Base-by-base conservation (phyloP, 2,888 invertebrate species). In the Dastarcus helophoroides region DNA sequence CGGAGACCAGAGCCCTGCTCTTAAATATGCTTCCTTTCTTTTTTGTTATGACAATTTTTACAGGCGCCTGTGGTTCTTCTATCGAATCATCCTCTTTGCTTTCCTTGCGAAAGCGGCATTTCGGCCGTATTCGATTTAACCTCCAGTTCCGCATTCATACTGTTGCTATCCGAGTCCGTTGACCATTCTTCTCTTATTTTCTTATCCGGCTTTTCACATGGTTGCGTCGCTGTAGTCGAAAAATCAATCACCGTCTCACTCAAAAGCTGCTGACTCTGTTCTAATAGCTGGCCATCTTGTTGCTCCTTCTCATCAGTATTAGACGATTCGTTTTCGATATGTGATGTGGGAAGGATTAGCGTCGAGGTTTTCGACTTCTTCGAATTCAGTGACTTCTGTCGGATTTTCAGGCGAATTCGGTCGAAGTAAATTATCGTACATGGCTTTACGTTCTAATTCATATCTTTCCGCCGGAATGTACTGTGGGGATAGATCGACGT, bases 11-110 rank as follows among this genome's bases (percentile, higher is more conserved):
- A 8, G 78, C 77, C 34, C 88, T 75, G 51, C 85, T 85, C 53
- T 89, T 89, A 53, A 89, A 89, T 56, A 89, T 88, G 48, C 86
- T 86, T 26, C 86, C 86, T 54, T 89, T 88, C 57, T 85, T 88
- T 55, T 79, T 80, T 2, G 78, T 78, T 40, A 80, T 79, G 10
- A 79, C 75, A 40, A 80, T 56, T 50, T 80, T 80, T 4, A 48
- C 48, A 5, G 31, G 31, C 1, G 48, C 43, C 11, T 42, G 42
- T 25, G 51, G 50, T 13, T 41, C 31, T 6, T 29, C 19, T 19
- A 17, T 9, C 4, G n/a, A n/a, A n/a, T 29, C 21, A 6, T 24
- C 19, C 13, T 15, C 10, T n/a, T 16, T 29, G 14, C 17, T 29
- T 33, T 36, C 35, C 11, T n/a, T 19, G 7, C n/a, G n/a, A n/a